phyloP scores from a whole-genome alignment of 2,113 vertebrate species.

The Caloenas nicobarica region DNA sequence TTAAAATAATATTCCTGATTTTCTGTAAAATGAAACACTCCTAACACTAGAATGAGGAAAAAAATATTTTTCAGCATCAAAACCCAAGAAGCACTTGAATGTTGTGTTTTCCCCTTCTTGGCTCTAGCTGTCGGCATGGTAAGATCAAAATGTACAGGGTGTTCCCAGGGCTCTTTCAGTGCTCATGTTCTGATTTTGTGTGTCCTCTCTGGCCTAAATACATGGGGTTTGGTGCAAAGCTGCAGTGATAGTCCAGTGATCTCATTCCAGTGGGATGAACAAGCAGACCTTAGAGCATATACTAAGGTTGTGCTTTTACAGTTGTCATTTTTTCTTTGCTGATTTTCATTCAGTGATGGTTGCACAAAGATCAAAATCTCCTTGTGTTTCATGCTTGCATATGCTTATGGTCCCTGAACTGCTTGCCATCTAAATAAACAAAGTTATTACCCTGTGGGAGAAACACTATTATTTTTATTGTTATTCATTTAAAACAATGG shows the following conservation, averaged over 20 bases:
- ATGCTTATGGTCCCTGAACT: not conserved
- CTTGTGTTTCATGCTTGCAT: not conserved
- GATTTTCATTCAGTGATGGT: not conserved
- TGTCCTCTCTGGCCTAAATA: not conserved
- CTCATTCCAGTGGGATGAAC: not conserved
- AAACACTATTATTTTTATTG: constrained; percentile 4
- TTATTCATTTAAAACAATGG: not conserved
- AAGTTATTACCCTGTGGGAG: not conserved
- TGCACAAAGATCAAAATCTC: not conserved
- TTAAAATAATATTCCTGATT: not conserved
- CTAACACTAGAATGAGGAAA: not conserved
- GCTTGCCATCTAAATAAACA: constrained; percentile 19
- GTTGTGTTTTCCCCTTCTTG: not conserved
- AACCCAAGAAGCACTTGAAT: not conserved
- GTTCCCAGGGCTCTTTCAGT: not conserved
- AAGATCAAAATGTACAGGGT: not conserved
- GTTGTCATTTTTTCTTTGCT: constrained; percentile 24
- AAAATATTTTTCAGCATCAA: not conserved
- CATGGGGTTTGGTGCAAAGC: not conserved
- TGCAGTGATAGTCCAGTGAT: not conserved
- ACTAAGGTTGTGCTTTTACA: not conserved
- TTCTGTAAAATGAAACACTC: not conserved
- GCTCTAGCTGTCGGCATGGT: not conserved
- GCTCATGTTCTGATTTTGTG: not conserved
- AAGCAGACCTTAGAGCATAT: not conserved